Conservation (phyloP, 1,140 invertebrate species). For the Odontomachus brunneus region DNA sequence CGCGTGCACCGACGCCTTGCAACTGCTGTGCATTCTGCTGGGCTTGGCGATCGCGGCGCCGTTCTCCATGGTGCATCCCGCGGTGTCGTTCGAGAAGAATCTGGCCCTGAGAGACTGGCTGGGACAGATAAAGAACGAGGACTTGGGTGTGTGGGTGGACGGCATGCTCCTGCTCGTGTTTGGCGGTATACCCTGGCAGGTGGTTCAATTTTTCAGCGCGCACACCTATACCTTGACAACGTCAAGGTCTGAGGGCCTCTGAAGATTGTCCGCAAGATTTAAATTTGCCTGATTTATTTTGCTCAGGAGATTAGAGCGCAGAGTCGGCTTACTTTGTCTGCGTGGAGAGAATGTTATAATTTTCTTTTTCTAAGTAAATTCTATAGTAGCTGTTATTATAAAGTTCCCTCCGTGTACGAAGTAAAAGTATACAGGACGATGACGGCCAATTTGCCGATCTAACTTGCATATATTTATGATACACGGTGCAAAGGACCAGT, state of each 20-base stretch:
- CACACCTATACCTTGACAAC: neutral
- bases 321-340: too few species aligned
- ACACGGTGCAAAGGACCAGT: too few species aligned
- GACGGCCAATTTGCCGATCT: too few species aligned
- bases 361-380: too few species aligned
- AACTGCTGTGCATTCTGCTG: conserved; percentile 92
- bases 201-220: conserved; percentile 73
- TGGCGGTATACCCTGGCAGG: conserved; percentile 95
- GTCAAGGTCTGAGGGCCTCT: neutral
- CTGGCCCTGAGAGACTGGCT: conserved; percentile 88
- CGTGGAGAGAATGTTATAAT: too few species aligned
- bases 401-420: too few species aligned
- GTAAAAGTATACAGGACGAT: too few species aligned
- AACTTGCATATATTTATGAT: too few species aligned
- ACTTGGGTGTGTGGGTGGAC: conserved; percentile 89
- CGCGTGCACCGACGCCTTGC: conserved; percentile 93
- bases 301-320: too few species aligned
- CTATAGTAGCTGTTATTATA: too few species aligned
- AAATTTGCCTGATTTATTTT: too few species aligned
- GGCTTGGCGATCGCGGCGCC: conserved; percentile 88
- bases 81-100: conserved; percentile 85
- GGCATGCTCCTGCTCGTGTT: conserved; percentile 90
- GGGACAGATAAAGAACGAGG: conserved; percentile 86
- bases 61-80: conserved; percentile 88
- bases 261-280: neutral